Evolutionary conservation across 2,113 vertebrate genomes (phyloP).

Genomic region (Cichladusa arquata): DNA sequence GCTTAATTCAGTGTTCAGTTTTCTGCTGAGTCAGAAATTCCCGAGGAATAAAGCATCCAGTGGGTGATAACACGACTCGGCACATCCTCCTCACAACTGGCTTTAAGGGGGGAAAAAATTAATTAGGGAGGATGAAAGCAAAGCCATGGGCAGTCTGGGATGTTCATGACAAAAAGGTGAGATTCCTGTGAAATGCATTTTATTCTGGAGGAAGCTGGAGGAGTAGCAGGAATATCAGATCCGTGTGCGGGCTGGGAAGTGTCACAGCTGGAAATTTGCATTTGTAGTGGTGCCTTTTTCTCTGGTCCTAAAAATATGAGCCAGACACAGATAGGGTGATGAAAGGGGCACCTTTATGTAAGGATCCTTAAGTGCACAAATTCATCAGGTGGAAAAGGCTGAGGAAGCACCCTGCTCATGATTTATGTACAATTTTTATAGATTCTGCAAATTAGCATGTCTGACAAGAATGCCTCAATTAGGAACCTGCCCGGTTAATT

Average conservation of each 20-base stretch:
- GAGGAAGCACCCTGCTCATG: not conserved
- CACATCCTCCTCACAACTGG: not conserved
- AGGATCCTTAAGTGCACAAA: not conserved
- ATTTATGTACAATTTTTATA: rapidly evolving
- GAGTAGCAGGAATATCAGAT: not conserved
- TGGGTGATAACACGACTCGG: not conserved
- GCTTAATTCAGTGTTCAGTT: not conserved
- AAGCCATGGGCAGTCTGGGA: not conserved
- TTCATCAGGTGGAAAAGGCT: rapidly evolving
- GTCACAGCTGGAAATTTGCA: not conserved
- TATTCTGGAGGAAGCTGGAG: not conserved
- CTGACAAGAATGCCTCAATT: not conserved
- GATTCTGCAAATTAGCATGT: not conserved
- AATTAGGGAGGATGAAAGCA: not conserved
- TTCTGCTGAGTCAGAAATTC: slow-evolving; percentile 11
- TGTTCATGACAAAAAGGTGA: not conserved
- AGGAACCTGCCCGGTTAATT: rapidly evolving
- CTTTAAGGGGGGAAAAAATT: not conserved
- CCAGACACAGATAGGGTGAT: not conserved
- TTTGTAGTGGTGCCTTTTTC: not conserved
- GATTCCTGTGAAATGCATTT: not conserved
- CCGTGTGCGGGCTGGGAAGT: rapidly evolving
- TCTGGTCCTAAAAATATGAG: not conserved
- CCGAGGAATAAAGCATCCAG: not conserved
- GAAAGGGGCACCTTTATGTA: rapidly evolving